Conservation (phyloP, 2,888 invertebrate species). For the Andricus quercusramuli region DNA sequence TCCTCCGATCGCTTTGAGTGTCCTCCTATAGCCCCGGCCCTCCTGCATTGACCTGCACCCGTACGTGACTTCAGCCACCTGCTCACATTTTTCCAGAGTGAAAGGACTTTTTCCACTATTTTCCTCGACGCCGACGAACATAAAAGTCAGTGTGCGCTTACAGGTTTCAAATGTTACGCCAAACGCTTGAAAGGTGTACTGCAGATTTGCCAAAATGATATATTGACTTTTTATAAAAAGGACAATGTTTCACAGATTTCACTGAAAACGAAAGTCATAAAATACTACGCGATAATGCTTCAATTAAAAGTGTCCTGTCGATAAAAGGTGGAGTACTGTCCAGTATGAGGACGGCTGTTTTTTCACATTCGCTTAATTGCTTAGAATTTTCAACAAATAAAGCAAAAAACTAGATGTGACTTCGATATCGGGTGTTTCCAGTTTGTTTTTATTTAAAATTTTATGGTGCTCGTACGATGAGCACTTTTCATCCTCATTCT, state of each 20-base stretch:
- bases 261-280: background rate
- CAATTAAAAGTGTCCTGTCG: too few species aligned
- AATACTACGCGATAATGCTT: background rate
- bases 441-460: too few species aligned
- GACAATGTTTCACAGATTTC: background rate
- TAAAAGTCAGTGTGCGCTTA: background rate
- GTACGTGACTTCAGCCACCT: background rate
- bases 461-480: too few species aligned
- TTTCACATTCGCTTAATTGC: too few species aligned
- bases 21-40: background rate
- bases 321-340: too few species aligned
- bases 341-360: too few species aligned
- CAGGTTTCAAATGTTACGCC: background rate
- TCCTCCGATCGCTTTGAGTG: conserved; percentile 29
- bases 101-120: conserved; percentile 9
- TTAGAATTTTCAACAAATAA: too few species aligned
- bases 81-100: background rate
- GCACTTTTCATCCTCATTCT: too few species aligned
- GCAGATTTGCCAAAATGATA: background rate
- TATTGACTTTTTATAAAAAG: background rate
- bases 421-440: too few species aligned
- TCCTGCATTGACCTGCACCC: conserved; percentile 9
- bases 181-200: background rate
- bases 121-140: background rate
- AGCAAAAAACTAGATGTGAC: too few species aligned